These are phyloP conservation scores for Chelonus formosanus DNA, from an alignment of 2,888 invertebrate species.

Conservation along the genomic window DNA sequence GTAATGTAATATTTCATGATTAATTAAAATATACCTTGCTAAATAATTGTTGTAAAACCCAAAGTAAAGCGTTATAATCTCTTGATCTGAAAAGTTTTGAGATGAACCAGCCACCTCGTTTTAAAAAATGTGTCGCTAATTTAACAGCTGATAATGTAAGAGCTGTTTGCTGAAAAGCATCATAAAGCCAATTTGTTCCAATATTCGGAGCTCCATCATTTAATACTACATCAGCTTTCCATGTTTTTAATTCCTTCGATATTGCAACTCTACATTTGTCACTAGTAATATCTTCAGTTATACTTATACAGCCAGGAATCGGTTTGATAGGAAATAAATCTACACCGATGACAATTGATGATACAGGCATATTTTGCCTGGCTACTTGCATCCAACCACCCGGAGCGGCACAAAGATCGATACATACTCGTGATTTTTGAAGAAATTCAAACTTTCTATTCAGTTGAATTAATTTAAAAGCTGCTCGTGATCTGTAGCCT, in stretches of 20 bases:
- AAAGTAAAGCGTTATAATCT: conserved; percentile 93
- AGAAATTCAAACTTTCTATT: conserved; percentile 97
- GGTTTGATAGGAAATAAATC: conserved; percentile 94
- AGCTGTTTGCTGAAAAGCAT: conserved; percentile 94
- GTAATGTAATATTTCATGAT: too few relatives aligned
- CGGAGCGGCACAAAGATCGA: conserved; percentile 98
- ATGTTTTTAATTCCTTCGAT: conserved; percentile 86
- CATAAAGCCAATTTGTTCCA: conserved; percentile 94
- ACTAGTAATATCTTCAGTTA: conserved; percentile 96
- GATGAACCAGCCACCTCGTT: conserved; percentile 94
- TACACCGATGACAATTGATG: conserved; percentile 93
- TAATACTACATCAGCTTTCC: conserved; percentile 96
- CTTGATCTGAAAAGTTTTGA: conserved; percentile 99
- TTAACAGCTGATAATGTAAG: conserved; percentile 93
- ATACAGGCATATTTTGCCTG: conserved; percentile 95
- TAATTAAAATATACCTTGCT: conserved; percentile 71
- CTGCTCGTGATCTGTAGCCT: conserved; percentile 97
- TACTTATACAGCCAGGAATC: conserved; percentile 87
- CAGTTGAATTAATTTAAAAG: conserved; percentile 98
- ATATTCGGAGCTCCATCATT: conserved; percentile 99
- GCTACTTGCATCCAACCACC: conserved; percentile 99
- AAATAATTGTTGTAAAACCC: conserved; percentile 97
- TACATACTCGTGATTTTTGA: conserved; percentile 93
- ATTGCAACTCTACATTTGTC: conserved; percentile 87
- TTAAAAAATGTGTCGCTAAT: conserved; percentile 87